Evolutionary conservation across 2,888 invertebrate species (phyloP), one percentile per base, ranked within the genome.

Genomic region (Noctua pronuba): DNA sequence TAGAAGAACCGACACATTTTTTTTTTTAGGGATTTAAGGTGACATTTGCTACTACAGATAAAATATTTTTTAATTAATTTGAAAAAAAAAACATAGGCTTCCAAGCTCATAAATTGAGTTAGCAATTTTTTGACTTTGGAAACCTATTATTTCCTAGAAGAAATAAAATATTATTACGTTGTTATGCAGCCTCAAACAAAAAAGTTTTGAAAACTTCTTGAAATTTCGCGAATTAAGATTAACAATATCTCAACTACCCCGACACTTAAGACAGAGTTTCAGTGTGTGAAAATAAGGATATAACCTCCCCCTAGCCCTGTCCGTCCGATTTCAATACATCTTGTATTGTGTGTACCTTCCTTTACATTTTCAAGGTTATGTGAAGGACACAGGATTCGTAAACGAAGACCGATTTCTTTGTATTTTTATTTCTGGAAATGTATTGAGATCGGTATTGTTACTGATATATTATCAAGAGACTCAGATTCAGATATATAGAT

Each of bases 281-380:
- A 7, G 16, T 58, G 58, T 16, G 58, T 28, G 28, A n/a, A 28
- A 58, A 7, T 7, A 28, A 58, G 58, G 16, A 58, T 58, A 58
- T 28, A 58, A 58, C 6, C 16, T 16, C 58, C 16, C 5, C 28
- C 16, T 2, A 28, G 16, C 16, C 6, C 16, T 28, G 13, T 28
- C 6, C 13, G 28, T 28, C 28, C 6, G 28, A 4, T 16, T 16
- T 58, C 28, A 16, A 28, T 58, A 55, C 5, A 55, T 2, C 28
- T 58, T 13, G 16, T 58, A 28, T 58, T 70, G 62, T 75, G 69
- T 72, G 72, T 72, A 67, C 64, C 35, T 44, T 49, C 24, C 65
- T 44, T 79, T 71, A 86, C n/a, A 46, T 28, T 52, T 49, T 49
- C 58, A 78, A 71, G 83, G 78, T 75, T 62, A 18, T 4, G 2